phyloP scores from a whole-genome alignment of 2,113 vertebrate species.

The Chloebia gouldiae region DNA sequence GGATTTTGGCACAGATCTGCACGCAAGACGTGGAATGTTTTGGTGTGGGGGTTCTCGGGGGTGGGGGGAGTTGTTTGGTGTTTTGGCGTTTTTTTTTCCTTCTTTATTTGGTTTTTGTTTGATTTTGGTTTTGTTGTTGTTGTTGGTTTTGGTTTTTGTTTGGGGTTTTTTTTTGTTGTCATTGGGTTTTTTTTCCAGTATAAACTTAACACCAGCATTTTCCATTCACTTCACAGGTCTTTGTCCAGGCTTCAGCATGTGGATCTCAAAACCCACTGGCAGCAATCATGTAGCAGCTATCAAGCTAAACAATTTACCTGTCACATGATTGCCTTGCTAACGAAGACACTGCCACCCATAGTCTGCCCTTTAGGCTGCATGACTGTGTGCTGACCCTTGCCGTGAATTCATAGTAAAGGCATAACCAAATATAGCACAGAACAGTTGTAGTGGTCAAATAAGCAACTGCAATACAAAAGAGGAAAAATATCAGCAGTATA shows the following conservation, averaged over 20 bases:
- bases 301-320: neutral
- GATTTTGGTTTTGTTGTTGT: neutral
- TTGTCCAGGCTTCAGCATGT: neutral
- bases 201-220: fast-evolving
- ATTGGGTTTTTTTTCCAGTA: neutral
- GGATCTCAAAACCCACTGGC: neutral
- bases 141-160: neutral
- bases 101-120: neutral
- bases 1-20: neutral
- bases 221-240: neutral
- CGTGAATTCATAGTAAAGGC: neutral
- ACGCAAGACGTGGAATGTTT: neutral
- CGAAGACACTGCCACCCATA: neutral
- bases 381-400: neutral
- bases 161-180: neutral
- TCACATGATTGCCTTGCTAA: neutral
- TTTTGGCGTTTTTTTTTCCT: neutral
- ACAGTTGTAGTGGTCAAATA: neutral
- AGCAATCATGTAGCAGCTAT: neutral
- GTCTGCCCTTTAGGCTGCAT: neutral
- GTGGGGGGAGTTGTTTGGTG: no score
- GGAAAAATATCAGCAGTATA: neutral
- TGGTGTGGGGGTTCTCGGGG: neutral
- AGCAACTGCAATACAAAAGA: neutral
- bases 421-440: neutral